A percentile compares a stretch with the other conserved stretches of the same genome.
Conservation (phyloP, 2,888 invertebrate species). For the Meliscaeva auricollis region DNA sequence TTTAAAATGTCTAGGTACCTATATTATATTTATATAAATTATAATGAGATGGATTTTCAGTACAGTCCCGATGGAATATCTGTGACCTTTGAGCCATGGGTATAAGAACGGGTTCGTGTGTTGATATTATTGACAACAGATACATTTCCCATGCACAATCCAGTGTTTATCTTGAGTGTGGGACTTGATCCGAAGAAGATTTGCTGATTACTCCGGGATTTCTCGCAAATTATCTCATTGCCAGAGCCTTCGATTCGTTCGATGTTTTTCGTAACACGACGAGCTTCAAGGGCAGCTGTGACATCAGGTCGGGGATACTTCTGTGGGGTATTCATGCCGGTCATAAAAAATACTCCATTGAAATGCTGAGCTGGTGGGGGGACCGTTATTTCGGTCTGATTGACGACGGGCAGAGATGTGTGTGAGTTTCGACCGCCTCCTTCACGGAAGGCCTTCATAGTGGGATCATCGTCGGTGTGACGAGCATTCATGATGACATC, state of each 20-base stretch:
- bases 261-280: slow-evolving; percentile 89
- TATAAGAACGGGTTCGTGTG: slow-evolving; percentile 82
- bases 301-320: slow-evolving; percentile 84
- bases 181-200: slow-evolving; percentile 83
- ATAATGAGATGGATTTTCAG: slow-evolving; percentile 80
- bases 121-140: slow-evolving; percentile 87
- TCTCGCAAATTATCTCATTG: slow-evolving; percentile 86
- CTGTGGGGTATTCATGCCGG: slow-evolving; percentile 85
- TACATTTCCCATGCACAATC: slow-evolving; percentile 65
- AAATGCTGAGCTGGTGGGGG: slow-evolving; percentile 83
- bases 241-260: slow-evolving; percentile 88
- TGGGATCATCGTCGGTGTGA: slow-evolving; percentile 83
- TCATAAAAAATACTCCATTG: slow-evolving; percentile 86
- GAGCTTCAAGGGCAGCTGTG: slow-evolving; percentile 86
- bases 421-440: slow-evolving; percentile 73
- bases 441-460: slow-evolving; percentile 82
- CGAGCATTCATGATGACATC: slow-evolving; percentile 86
- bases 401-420: slow-evolving; percentile 71
- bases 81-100: slow-evolving; percentile 87
- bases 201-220: slow-evolving; percentile 82
- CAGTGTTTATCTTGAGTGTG: slow-evolving; percentile 79
- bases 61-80: slow-evolving; percentile 91
- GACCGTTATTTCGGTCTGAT: slow-evolving; percentile 34
- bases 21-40: slow-evolving; percentile 3
- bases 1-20: background rate